A percentile compares a stretch with the other conserved stretches of the same genome.
These are phyloP conservation scores for Heliocidaris tuberculata DNA, from an alignment of 35 echinoderm and acorn worm genomes.

Conservation along the genomic window DNA sequence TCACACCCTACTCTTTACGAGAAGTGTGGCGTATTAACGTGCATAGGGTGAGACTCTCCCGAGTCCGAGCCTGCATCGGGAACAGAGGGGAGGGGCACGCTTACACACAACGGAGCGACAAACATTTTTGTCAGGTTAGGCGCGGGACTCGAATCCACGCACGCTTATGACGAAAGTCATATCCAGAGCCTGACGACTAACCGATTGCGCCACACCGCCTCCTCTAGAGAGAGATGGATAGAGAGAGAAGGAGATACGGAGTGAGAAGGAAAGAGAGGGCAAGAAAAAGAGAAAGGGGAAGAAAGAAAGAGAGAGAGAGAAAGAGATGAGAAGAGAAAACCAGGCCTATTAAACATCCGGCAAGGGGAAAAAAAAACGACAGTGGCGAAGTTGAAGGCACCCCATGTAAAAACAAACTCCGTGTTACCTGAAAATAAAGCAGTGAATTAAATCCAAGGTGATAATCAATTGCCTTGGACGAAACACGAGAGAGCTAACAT, in stretches of 20 bases:
- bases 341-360: not conserved
- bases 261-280: not conserved
- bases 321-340: not conserved
- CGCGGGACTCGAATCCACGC: too few relatives aligned
- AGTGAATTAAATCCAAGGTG: not conserved
- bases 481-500: constrained; percentile 37
- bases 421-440: not conserved
- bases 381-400: not conserved
- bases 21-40: too few relatives aligned
- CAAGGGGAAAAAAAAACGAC: not conserved
- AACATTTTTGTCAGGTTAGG: too few relatives aligned
- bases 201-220: too few relatives aligned
- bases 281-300: not conserved
- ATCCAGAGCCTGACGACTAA: too few relatives aligned
- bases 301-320: not conserved
- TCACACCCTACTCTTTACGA: too few relatives aligned
- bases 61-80: too few relatives aligned
- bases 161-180: too few relatives aligned
- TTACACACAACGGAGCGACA: too few relatives aligned
- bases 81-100: too few relatives aligned
- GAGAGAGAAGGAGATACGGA: not conserved
- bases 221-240: not conserved
- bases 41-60: too few relatives aligned
- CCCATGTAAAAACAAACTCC: constrained; percentile 9
- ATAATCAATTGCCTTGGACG: not conserved